Evolutionary conservation across 2,113 vertebrate species (phyloP), one percentile per base, ranked within the genome.

Genomic region (Platichthys stellatus): DNA sequence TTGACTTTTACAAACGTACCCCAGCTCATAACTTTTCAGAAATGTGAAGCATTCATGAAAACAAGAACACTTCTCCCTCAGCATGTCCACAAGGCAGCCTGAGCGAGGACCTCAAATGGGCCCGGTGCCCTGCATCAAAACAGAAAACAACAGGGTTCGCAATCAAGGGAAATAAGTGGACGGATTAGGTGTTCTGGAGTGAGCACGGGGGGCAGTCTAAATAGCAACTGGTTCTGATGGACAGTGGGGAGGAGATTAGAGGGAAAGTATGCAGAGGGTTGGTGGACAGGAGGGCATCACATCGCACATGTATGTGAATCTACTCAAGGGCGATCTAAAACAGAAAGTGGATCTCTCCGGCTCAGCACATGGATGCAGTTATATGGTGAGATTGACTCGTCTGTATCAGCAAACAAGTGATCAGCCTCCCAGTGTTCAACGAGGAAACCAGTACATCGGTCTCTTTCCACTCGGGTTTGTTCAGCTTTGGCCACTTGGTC

Each of bases 171-270:
- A 85, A 76, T 86, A 80, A 93, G 77, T 85, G 75, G 77, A 81
- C 76, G 83, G 89, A 90, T 90, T 88, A 91, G 88, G 86, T 90
- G 87, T 82, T 85, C 87, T 81, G 63, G 56, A 60, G 63, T 43
- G 75, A 63, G 74, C 20, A 13, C 38, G 57, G 28, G 68, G 49
- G 49, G 20, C 31, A 66, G 69, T 66, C 65, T 60, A 85, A 89
- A 79, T 31, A 84, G 82, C 67, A 74, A 69, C 79, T 78, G 83
- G 60, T 60, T 69, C 43, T 84, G 76, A 90, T 57, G 54, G 89
- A 71, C 57, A 78, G 63, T 65, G 59, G 78, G 58, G 60, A 69
- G 74, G 38, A 72, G 79, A 67, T 54, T 49, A 35, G 31, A 24
- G 47, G 69, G 9, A 60, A 72, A 54, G 56, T 35, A 49, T 56